Conservation (phyloP, 2,888 invertebrate species). For the Calephelis perditalis region DNA sequence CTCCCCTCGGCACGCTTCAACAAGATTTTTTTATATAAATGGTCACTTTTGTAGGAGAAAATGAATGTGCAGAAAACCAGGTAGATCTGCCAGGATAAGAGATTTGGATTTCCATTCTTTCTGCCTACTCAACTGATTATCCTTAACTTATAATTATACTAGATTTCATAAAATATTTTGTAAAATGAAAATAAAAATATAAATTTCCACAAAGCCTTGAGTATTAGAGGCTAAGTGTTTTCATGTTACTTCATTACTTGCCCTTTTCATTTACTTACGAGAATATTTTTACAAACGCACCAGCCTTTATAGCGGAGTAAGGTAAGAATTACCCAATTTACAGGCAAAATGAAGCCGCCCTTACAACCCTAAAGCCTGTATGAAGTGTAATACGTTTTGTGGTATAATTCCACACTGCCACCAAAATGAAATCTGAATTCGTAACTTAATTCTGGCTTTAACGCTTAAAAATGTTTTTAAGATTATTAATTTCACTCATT, state of each 20-base stretch:
- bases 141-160: too few relatives aligned
- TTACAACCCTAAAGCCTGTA: constrained; percentile 14
- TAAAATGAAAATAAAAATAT: constrained; percentile 4
- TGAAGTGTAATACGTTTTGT: constrained; percentile 14
- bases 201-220: background rate
- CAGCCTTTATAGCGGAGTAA: constrained; percentile 5
- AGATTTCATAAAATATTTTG: too few relatives aligned
- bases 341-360: constrained; percentile 12
- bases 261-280: constrained; percentile 6
- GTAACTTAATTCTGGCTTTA: too few relatives aligned
- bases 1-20: too few relatives aligned
- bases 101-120: too few relatives aligned
- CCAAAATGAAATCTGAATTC: constrained; percentile 12
- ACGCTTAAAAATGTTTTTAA: background rate
- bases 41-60: too few relatives aligned
- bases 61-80: too few relatives aligned
- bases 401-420: constrained; percentile 7
- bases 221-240: constrained; percentile 6
- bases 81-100: too few relatives aligned
- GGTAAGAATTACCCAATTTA: constrained; percentile 6
- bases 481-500: background rate
- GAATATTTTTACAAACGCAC: constrained; percentile 10
- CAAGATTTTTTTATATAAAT: too few relatives aligned
- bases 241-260: constrained; percentile 13
- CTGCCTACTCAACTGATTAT: too few relatives aligned